Evolutionary conservation across 2,113 vertebrate species (phyloP), one percentile per base, ranked within the genome.

Genomic region (Hepsetus odoe): DNA sequence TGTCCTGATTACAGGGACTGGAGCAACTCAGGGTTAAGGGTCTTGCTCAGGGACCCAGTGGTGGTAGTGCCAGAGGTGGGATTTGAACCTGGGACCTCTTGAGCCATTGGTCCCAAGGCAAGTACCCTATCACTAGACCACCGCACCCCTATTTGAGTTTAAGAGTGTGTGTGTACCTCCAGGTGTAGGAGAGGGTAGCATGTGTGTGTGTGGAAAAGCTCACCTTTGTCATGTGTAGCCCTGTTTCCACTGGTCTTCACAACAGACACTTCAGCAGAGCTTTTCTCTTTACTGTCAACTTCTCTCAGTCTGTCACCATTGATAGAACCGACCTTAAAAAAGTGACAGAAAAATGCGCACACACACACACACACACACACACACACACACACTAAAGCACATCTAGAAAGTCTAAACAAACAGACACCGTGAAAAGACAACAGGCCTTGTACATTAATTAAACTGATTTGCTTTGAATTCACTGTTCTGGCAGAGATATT

Each of bases 211-310:
- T 84, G 84, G 77, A 72, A 28, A 32, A 82, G 87, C 89, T 92
- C 88, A 94, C 92, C 92, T 92, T 90, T 92, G 90, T 87, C 88
- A 85, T 86, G 90, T 81, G 56, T 32, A 26, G 56, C n/a, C 30
- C 64, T 81, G 35, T 83, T 84, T 85, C 85, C 80, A 85, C 84
- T 59, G 86, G 84, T 84, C 87, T 87, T 90, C 79, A 85, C 76
- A 72, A 84, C 85, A 83, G 86, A 82, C 85, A 83, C 89, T 84
- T 90, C 90, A 74, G 76, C 82, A 76, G 86, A 84, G 81, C 85
- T 82, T 88, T 91, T 92, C 86, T 88, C 88, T 92, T 85, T 88
- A 85, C 79, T 87, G 80, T 82, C 77, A 82, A 88, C 87, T 88
- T 86, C 88, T 84, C 85, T 83, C 87, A 82, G 85, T 84, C 85